Percentiles rank a stretch among this genome's conserved stretches.
phyloP scores from a whole-genome alignment of 2,797 vertebrate genomes.

The Phataginus tricuspis region DNA sequence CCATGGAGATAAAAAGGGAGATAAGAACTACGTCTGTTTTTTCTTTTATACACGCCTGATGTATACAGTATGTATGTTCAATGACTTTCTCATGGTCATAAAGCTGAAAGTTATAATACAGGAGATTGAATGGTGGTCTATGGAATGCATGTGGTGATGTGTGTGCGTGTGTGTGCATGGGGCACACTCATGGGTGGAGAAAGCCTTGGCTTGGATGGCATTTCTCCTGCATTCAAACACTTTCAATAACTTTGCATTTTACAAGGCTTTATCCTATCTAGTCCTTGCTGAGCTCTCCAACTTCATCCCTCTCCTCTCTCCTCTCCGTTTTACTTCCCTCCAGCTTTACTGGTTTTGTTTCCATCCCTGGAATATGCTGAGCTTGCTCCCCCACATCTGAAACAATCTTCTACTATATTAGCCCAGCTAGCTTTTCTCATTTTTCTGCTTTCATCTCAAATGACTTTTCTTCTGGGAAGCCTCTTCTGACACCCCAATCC shows the following conservation, averaged over 20 bases:
- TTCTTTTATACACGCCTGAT: background rate
- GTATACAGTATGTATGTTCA: background rate
- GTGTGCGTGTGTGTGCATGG: background rate
- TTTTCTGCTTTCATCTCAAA: background rate
- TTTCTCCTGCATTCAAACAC: background rate
- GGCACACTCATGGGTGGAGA: background rate
- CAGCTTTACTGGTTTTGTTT: background rate
- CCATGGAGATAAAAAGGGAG: background rate
- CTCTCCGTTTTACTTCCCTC: background rate
- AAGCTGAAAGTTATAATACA: background rate
- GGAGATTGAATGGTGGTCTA: background rate
- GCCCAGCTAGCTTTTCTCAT: background rate
- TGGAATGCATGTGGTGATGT: background rate
- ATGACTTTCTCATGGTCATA: background rate
- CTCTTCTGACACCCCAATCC: background rate
- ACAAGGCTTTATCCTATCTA: background rate
- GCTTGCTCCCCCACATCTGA: background rate
- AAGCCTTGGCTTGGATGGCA: background rate
- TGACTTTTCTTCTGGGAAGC: background rate
- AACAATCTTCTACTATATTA: background rate
- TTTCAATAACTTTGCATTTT: background rate
- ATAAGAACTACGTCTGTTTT: background rate
- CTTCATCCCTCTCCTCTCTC: background rate
- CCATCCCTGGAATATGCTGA: background rate
- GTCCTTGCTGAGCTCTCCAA: background rate